Evolutionary conservation across 2,113 vertebrate species (phyloP), one percentile per base, ranked within the genome.

Genomic region (Podarcis raffonei): DNA sequence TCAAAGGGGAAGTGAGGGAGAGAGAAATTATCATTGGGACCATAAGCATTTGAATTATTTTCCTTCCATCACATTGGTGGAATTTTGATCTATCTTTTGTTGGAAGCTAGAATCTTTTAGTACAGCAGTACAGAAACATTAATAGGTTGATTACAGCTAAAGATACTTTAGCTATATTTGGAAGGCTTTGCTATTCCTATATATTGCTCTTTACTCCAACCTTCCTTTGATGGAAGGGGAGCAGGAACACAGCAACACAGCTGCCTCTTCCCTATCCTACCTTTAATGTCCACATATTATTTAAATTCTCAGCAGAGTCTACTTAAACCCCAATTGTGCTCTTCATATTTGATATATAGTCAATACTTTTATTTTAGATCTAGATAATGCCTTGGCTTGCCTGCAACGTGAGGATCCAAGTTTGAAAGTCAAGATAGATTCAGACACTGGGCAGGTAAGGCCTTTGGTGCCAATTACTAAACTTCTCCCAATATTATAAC

Each of bases 401-500:
- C 98, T 99, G 85, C 98, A 99, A 94, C 98, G 98, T 94, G 99
- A 99, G 97, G 99, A 99, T 96, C 99, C 99, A 89, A 98, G 97
- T 93, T 96, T 98, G 83, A 98, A 97, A 96, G 97, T 97, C 92
- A 97, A 95, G 90, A 78, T 93, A n/a, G 97, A 98, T 95, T 94
- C 97, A 83, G 97, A 98, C 90, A 97, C 97, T 88, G 97, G 97
- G 92, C 97, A 98, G 89, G 97, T 98, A 96, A 79, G 95, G 88
- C 65, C 2, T 84, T 66, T 57, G 25, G 87, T 88, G 89, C 85
- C 15, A 65, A 0, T 90, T 92, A 35, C 15, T 92, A 0, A 5
- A 48, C 39, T 66, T 78, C 18, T 86, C 35, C 66, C 15, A 39
- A 8, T 66, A 77, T 66, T 77, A 27, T n/a, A 23, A 12, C 2